Evolutionary conservation across 2,888 invertebrate genomes (phyloP), one percentile per base, ranked within the genome.

Genomic region (Bombylius discolor): DNA sequence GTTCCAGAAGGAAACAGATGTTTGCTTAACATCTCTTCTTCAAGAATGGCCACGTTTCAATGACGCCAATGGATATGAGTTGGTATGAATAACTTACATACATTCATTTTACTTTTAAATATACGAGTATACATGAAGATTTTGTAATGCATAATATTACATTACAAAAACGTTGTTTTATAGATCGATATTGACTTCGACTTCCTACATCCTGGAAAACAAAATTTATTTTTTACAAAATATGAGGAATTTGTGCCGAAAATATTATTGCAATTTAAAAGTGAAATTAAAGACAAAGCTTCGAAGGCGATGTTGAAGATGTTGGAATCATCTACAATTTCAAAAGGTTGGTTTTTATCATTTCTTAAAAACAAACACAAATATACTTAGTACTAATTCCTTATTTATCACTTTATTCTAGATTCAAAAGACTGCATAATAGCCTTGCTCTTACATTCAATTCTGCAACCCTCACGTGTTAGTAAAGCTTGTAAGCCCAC

Each of bases 11-110:
- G 13, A 32, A 11, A 33, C 33, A 33, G 33, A 36, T 36, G 36
- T 36, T 36, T 36, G 36, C 7, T 47, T 55, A 47, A 55, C 51
- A 47, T 39, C 46, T 47, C 42, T 55, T 1, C 45, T 55, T 5
- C 50, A 51, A 48, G 42, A 49, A 11, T 55, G 55, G 55, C 51
- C 50, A 33, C 33, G 55, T 9, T 55, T 50, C 46, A 50, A 50
- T 11, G 51, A 51, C 34, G 45, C 39, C 12, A 56, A 48, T 33
- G 49, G 32, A 49, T 49, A 49, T 33, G 33, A 33, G 11, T 33
- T 49, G 33, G 49, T 49, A 49, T 33, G 33, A 33, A 33, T 6
- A 49, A 33, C 9, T 49, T 49, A 33, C 3, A 12, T n/a, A 49
- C 32, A 32, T 49, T 33, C 5, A 31, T 4, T 11, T 33, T 33